These are phyloP conservation scores for Sibirionetta formosa DNA, from an alignment of 2,797 vertebrate species.

Conservation along the genomic window DNA sequence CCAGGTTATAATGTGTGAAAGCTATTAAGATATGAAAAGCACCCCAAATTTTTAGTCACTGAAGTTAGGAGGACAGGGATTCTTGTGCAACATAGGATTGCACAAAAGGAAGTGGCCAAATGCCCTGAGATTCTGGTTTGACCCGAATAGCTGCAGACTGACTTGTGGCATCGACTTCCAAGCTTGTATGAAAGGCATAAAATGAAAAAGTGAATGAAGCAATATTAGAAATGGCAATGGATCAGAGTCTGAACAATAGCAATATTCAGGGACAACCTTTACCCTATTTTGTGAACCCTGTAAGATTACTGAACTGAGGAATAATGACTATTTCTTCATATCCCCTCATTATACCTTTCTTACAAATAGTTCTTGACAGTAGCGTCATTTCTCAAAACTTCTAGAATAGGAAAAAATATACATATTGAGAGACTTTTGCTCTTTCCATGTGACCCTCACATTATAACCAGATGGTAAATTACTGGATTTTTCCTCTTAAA, in stretches of 20 bases:
- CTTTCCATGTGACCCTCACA: conserved; percentile 43
- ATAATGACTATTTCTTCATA: conserved; percentile 47
- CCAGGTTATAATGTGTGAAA: background rate
- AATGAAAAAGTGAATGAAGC: conserved; percentile 35
- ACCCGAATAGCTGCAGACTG: background rate
- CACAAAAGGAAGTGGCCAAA: conserved; percentile 9
- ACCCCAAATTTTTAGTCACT: background rate
- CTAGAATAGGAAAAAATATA: conserved; percentile 32
- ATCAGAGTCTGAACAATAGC: conserved; percentile 8
- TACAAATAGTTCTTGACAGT: conserved; percentile 56
- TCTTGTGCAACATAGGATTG: background rate
- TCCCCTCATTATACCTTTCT: conserved; percentile 25
- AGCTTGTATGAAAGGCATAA: background rate
- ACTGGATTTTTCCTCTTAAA: conserved; percentile 55
- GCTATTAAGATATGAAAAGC: background rate
- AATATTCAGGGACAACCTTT: conserved; percentile 16
- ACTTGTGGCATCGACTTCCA: background rate
- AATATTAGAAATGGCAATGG: conserved; percentile 42
- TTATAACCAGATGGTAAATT: conserved; percentile 75
- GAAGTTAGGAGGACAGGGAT: background rate
- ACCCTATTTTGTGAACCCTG: background rate
- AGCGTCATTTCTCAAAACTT: conserved; percentile 19
- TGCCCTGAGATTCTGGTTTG: background rate
- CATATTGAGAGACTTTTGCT: conserved; percentile 33
- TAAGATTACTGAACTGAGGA: conserved; percentile 20